A percentile compares a stretch with the other conserved stretches of the same genome.
These are phyloP conservation scores for Urocyon cinereoargenteus DNA, from an alignment of 2,797 vertebrate species.

Conservation along the genomic window DNA sequence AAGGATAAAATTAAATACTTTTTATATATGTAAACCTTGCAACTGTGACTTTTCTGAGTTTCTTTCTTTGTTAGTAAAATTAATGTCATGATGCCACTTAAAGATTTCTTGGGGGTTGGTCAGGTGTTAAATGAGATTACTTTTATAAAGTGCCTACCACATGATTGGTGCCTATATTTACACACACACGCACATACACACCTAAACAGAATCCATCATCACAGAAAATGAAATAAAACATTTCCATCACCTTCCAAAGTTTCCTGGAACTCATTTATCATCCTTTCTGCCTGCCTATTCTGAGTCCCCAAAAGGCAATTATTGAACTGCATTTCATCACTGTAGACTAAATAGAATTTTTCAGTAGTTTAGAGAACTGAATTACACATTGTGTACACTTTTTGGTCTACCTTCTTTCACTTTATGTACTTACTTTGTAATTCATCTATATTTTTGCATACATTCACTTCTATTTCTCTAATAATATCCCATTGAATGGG, in stretches of 20 bases:
- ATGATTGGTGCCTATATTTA: background rate
- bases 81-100: background rate
- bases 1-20: background rate
- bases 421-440: background rate
- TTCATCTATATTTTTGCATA: background rate
- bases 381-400: background rate
- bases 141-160: background rate
- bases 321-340: background rate
- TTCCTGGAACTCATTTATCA: background rate
- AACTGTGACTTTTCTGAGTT: background rate
- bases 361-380: background rate
- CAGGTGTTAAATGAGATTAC: background rate
- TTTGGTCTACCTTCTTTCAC: background rate
- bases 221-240: background rate
- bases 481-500: background rate
- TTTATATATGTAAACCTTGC: background rate
- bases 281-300: background rate
- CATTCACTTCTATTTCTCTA: background rate
- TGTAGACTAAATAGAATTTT: background rate
- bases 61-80: background rate
- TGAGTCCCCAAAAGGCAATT: background rate
- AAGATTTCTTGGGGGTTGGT: background rate
- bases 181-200: background rate
- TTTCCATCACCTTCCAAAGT: background rate
- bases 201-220: background rate